Percentiles rank a stretch among this genome's conserved stretches.
Evolutionary conservation across 2,797 vertebrate genomes (phyloP).

Genomic region (Apogon hyalosoma): DNA sequence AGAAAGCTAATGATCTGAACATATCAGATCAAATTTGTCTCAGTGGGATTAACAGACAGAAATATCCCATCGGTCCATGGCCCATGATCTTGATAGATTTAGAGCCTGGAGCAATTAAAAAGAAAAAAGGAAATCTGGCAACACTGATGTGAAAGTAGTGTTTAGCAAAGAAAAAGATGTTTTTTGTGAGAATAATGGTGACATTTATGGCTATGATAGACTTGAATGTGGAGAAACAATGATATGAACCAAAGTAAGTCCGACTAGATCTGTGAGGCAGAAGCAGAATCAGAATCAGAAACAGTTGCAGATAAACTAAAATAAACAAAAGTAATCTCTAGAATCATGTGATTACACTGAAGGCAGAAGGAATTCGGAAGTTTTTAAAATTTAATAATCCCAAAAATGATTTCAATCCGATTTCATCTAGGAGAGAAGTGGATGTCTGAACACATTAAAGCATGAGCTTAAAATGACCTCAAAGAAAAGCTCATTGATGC

Average conservation of each 20-base stretch:
- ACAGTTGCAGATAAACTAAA: neutral
- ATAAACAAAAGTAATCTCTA: constrained; percentile 21
- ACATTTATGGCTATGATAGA: no score
- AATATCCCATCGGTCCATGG: constrained; percentile 44
- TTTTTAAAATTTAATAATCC: constrained; percentile 21
- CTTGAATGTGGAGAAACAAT: no score
- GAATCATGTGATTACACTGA: constrained; percentile 3
- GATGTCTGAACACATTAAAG: constrained; percentile 49
- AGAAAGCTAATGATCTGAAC: constrained; percentile 66
- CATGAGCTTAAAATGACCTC: constrained; percentile 41
- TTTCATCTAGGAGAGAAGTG: constrained; percentile 9
- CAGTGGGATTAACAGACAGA: constrained; percentile 56
- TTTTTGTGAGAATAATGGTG: constrained; percentile 17
- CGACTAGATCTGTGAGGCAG: neutral
- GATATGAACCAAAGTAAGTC: no score
- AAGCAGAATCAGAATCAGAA: constrained; percentile 8
- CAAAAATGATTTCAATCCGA: constrained; percentile 32
- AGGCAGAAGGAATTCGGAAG: constrained; percentile 6
- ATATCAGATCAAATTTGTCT: constrained; percentile 62
- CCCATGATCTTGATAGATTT: constrained; percentile 42
- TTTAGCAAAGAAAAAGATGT: constrained; percentile 26
- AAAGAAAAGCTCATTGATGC: constrained; percentile 52
- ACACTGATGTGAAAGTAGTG: constrained; percentile 22
- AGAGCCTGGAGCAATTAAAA: constrained; percentile 44
- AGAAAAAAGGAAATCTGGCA: constrained; percentile 48